phyloP scores from a whole-genome alignment of 2,797 vertebrate genomes.

The Acanthurus leucopareius region DNA sequence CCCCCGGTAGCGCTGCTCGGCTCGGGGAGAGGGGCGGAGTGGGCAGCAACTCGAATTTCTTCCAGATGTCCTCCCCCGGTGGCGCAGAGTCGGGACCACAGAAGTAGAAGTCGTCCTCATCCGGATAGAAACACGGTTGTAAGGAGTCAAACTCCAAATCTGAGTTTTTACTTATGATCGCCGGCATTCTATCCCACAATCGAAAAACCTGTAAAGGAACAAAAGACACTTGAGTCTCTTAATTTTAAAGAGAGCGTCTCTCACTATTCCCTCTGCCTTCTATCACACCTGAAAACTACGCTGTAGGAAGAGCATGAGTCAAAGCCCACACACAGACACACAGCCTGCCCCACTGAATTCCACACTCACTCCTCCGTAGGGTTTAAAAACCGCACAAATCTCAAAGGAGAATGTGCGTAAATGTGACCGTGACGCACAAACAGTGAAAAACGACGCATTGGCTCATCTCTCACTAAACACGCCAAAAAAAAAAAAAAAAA shows the following conservation, averaged over 20 bases:
- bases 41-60: slow-evolving; percentile 98
- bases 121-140: slow-evolving; percentile 98
- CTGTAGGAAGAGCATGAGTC: slow-evolving; percentile 49
- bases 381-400: slow-evolving; percentile 62
- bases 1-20: slow-evolving; percentile 91
- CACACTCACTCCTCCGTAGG: slow-evolving; percentile 47
- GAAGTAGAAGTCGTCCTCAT: slow-evolving; percentile 98
- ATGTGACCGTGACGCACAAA: slow-evolving; percentile 66
- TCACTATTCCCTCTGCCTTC: slow-evolving; percentile 1
- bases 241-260: slow-evolving; percentile 13
- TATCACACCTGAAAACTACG: slow-evolving; percentile 70
- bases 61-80: slow-evolving; percentile 99
- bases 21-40: slow-evolving; percentile 96
- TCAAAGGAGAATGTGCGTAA: slow-evolving; percentile 72
- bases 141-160: slow-evolving; percentile 98
- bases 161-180: slow-evolving; percentile 93
- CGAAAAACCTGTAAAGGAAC: slow-evolving; percentile 66
- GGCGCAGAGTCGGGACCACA: slow-evolving; percentile 96
- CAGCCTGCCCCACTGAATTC: slow-evolving; percentile 52
- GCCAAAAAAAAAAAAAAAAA: no score
- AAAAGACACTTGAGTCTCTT: slow-evolving; percentile 57
- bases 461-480: slow-evolving; percentile 2
- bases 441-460: slow-evolving; percentile 20
- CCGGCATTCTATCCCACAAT: slow-evolving; percentile 89
- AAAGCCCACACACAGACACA: slow-evolving; percentile 77